A percentile compares a stretch with the other conserved stretches of the same genome.
These are phyloP conservation scores for Unio delphinus DNA, from an alignment of 2,888 invertebrate species.

Conservation along the genomic window DNA sequence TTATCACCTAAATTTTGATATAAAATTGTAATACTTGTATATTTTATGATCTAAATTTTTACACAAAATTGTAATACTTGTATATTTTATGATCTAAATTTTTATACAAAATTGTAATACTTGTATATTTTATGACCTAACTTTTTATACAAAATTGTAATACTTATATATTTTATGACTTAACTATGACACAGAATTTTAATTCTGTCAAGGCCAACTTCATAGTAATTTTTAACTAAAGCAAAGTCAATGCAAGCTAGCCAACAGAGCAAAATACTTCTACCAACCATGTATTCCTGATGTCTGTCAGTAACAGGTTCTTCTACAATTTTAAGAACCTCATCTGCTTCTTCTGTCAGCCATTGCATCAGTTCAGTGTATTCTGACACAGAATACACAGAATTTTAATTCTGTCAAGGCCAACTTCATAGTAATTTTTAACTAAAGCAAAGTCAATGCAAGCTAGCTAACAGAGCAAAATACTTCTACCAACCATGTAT, in stretches of 20 bases:
- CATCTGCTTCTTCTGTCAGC: slow-evolving; percentile 76
- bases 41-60: too few species aligned
- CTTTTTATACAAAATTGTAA: background rate
- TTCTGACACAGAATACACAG: too few species aligned
- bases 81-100: too few species aligned
- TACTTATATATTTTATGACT: background rate
- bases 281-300: slow-evolving; percentile 78
- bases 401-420: background rate
- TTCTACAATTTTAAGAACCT: slow-evolving; percentile 58
- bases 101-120: too few species aligned
- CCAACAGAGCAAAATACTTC: background rate
- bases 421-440: too few species aligned
- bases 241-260: background rate
- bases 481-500: slow-evolving; percentile 75
- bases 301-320: slow-evolving; percentile 65
- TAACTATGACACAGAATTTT: background rate
- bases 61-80: background rate
- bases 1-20: background rate
- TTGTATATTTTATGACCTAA: background rate
- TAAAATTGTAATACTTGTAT: background rate
- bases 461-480: background rate
- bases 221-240: too few species aligned
- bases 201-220: background rate
- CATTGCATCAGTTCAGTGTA: slow-evolving; percentile 85
- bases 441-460: too few species aligned